phyloP scores from a whole-genome alignment of 2,797 vertebrate species.

The Leucoraja ocellata region DNA sequence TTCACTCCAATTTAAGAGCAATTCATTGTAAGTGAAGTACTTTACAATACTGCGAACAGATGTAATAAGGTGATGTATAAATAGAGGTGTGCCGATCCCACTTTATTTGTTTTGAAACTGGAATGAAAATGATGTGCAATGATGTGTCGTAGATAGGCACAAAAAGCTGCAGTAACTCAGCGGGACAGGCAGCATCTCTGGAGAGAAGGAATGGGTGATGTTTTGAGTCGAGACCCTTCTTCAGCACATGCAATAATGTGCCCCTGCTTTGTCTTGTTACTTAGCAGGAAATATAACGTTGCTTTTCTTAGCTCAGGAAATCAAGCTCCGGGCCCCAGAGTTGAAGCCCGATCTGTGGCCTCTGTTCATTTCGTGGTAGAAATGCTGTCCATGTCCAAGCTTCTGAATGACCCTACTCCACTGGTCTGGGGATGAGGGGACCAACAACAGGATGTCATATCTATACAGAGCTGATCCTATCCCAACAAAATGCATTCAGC shows the following conservation, averaged over 20 bases:
- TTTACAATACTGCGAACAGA: background rate
- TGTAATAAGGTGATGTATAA: background rate
- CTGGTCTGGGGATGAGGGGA: background rate
- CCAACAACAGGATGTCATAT: background rate
- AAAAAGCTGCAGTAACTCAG: too few relatives aligned
- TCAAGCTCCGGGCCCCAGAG: background rate
- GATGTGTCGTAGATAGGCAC: background rate
- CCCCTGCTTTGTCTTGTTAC: background rate
- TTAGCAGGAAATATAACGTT: background rate
- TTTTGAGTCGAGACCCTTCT: too few relatives aligned
- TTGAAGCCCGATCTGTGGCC: background rate
- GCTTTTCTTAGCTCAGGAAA: background rate
- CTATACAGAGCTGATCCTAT: background rate
- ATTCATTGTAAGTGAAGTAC: background rate
- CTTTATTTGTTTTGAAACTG: background rate
- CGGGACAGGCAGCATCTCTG: too few relatives aligned
- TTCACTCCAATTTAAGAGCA: background rate
- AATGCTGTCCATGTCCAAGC: background rate
- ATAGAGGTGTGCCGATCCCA: background rate
- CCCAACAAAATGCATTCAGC: background rate
- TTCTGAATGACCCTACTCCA: too few relatives aligned
- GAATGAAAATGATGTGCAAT: background rate
- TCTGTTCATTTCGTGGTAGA: background rate
- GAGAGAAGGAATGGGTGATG: too few relatives aligned
- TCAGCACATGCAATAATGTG: background rate